A percentile compares a stretch with the other conserved stretches of the same genome.
phyloP scores from a whole-genome alignment of 2,113 vertebrate genomes.

The Orthonyx spaldingii region DNA sequence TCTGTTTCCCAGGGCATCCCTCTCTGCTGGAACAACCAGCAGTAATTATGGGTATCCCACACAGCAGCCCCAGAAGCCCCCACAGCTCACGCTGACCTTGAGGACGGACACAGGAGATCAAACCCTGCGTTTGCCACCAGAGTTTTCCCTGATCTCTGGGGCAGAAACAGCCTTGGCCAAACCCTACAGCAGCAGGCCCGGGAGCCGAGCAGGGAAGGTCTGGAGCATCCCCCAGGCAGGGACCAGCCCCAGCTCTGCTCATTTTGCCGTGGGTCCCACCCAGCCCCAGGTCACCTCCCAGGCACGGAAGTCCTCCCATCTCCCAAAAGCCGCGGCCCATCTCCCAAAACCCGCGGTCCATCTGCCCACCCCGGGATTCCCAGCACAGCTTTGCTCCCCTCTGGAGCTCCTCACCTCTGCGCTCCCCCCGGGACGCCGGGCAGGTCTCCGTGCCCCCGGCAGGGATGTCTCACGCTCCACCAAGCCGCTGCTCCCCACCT shows the following conservation, averaged over 20 bases:
- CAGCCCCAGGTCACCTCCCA: neutral
- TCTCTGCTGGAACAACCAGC: too few species aligned
- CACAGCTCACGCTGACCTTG: neutral
- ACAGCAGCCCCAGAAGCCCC: neutral
- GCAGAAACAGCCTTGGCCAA: neutral
- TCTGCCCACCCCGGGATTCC: rapidly evolving
- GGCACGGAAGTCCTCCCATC: neutral
- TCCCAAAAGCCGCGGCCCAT: neutral
- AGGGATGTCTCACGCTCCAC: neutral
- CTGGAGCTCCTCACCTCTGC: neutral
- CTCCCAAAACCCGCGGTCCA: rapidly evolving
- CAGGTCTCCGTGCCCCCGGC: rapidly evolving
- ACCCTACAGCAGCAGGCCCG: neutral
- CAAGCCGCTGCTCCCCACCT: rapidly evolving
- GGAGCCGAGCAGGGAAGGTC: rapidly evolving
- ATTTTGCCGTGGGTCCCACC: neutral
- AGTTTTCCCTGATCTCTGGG: neutral
- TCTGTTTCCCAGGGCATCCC: neutral
- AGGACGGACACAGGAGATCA: neutral
- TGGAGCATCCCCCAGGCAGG: neutral
- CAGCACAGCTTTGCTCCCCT: neutral
- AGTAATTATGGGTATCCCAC: neutral
- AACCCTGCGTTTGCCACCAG: rapidly evolving
- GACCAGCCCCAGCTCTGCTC: neutral
- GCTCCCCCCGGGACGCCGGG: rapidly evolving